These are phyloP conservation scores for Formica exsecta DNA, from an alignment of 1,140 invertebrate species.

Conservation along the genomic window DNA sequence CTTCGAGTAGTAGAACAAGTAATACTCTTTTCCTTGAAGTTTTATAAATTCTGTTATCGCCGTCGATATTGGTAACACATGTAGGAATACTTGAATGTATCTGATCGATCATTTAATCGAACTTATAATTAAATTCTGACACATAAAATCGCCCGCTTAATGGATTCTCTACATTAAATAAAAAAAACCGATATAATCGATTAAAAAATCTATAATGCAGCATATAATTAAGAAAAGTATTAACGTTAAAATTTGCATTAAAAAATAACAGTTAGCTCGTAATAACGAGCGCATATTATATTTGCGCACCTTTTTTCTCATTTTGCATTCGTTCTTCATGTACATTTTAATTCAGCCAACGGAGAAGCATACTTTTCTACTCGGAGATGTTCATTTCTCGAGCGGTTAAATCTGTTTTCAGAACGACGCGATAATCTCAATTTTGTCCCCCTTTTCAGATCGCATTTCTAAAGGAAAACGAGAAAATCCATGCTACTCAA, in stretches of 20 bases:
- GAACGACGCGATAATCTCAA: constrained; percentile 64
- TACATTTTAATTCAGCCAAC: constrained; percentile 57
- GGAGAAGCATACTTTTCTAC: constrained; percentile 13
- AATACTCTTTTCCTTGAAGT: background rate
- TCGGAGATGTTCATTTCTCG: constrained; percentile 60
- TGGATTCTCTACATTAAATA: background rate
- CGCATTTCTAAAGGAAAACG: constrained; percentile 61
- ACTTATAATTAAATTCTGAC: constrained; percentile 30
- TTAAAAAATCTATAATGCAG: constrained; percentile 7
- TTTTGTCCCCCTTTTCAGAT: constrained; percentile 60
- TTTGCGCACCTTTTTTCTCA: constrained; percentile 30
- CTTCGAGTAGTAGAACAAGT: background rate
- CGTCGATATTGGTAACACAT: background rate
- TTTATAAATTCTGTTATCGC: background rate
- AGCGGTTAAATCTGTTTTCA: constrained; percentile 59
- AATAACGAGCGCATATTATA: constrained; percentile 36
- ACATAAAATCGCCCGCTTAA: constrained; percentile 32
- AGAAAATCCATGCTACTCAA: constrained; percentile 53
- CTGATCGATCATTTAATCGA: background rate
- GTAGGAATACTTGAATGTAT: background rate
- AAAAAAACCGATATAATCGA: background rate
- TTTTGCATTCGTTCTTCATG: constrained; percentile 34
- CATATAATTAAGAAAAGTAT: background rate
- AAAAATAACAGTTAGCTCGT: constrained; percentile 47
- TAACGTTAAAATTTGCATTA: constrained; percentile 25